Evolutionary conservation across 2,888 invertebrate genomes (phyloP), one percentile per base, ranked within the genome.

Genomic region (Metacarcinus magister): DNA sequence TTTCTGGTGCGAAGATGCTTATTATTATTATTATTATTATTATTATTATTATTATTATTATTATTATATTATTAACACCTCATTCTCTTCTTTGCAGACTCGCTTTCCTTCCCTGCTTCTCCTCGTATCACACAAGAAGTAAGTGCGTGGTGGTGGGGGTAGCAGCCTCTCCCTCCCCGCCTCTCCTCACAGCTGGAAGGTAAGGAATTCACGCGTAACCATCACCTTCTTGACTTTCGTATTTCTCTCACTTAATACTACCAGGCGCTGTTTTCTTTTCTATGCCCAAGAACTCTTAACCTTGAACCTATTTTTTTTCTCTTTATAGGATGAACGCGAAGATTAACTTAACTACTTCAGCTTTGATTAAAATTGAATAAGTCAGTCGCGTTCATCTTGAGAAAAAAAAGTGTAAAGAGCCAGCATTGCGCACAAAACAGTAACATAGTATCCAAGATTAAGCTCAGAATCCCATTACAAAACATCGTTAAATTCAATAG

Each of bases 31-130:
- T 75, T 75, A 75, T n/a, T 75, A 28, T 75, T 28, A 28, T n/a
- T 67, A 0, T 16, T 67, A 67, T 4, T 8, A 28, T 75, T 10
- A 1, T 75, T 75, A n/a, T 75, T 3, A n/a, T 75, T 0, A n/a
- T 23, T n/a, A 23, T 75, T 75, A 16, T 75, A 16, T 75, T n/a
- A 7, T 75, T 75, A 75, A 75, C 8, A n/a, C 8, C 75, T 5
- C 75, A 5, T 75, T 75, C 75, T 75, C n/a, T 75, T 28, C 75
- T 75, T 75, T 75, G 28, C 75, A 75, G 75, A 75, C 75, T 75
- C 75, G n/a, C 23, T n/a, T 10, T 67, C n/a, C n/a, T 67, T 23
- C 7, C 28, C 28, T 75, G n/a, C 8, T 7, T 28, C 28, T 75
- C 75, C 75, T 28, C 75, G 75, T 1, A 8, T 75, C 75, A 28